Evolutionary conservation across 92 coral and sea anemone species (phyloP).

Genomic region (Paramuricea clavata): DNA sequence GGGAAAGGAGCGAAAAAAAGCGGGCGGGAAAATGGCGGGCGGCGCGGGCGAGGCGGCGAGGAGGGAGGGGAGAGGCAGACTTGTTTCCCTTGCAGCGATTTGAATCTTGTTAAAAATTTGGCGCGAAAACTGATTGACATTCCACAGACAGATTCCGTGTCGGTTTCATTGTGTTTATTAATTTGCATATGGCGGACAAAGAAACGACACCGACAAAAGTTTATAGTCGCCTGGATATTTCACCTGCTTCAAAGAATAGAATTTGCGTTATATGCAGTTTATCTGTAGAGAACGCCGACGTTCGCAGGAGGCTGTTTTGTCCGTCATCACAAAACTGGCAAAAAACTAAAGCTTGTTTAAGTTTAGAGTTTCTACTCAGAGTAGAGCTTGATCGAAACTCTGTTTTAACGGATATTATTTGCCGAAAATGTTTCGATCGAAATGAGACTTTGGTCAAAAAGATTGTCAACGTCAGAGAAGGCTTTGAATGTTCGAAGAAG

Average conservation of each 20-base stretch:
- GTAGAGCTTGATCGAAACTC: neutral
- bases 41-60: too few relatives aligned
- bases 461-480: constrained; percentile 15
- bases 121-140: constrained; percentile 15
- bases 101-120: too few relatives aligned
- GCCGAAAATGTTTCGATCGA: constrained; percentile 40
- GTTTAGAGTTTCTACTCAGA: constrained; percentile 20
- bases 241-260: constrained; percentile 3
- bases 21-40: too few relatives aligned
- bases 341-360: constrained; percentile 46
- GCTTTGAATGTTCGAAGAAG: neutral
- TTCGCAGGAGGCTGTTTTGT: neutral
- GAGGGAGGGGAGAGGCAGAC: too few relatives aligned
- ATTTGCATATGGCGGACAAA: too few relatives aligned
- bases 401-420: constrained; percentile 30
- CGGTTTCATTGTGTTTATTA: too few relatives aligned
- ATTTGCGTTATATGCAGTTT: neutral
- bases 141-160: too few relatives aligned
- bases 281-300: constrained; percentile 11
- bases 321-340: neutral
- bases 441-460: constrained; percentile 28
- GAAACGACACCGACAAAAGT: neutral
- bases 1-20: too few relatives aligned
- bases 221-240: constrained; percentile 20
- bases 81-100: too few relatives aligned